Conservation (phyloP, 2,113 vertebrate species). For the Nicator chloris region DNA sequence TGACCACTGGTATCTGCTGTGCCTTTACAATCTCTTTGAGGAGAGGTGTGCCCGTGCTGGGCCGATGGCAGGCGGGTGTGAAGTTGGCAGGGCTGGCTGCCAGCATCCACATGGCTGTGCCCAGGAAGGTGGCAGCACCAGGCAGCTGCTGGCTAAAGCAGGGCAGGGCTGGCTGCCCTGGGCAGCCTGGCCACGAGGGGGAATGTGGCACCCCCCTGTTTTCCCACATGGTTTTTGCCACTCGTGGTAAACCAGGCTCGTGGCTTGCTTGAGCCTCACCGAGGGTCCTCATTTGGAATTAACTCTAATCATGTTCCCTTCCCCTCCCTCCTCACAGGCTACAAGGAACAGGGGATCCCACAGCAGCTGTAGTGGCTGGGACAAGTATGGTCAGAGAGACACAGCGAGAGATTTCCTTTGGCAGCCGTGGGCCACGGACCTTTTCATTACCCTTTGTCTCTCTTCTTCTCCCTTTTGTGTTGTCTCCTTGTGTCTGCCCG, state of each 20-base stretch:
- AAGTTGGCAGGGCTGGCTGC: neutral
- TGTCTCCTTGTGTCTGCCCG: neutral
- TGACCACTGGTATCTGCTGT: fast-evolving
- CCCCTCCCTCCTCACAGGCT: conserved; percentile 75
- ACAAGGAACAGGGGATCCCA: conserved; percentile 86
- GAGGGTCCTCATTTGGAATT: neutral
- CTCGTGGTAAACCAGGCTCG: neutral
- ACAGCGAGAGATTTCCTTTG: conserved; percentile 17
- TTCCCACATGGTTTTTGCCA: neutral
- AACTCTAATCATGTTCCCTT: conserved; percentile 29
- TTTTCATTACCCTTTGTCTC: conserved; percentile 59
- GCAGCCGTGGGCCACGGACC: conserved; percentile 35
- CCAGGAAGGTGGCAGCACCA: neutral
- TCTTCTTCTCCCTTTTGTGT: conserved; percentile 41
- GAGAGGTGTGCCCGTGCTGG: neutral
- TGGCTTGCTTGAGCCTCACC: neutral
- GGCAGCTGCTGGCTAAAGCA: neutral
- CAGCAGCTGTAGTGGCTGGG: conserved; percentile 84
- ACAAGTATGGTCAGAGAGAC: conserved; percentile 30
- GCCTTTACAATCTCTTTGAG: neutral
- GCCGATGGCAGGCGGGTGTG: neutral
- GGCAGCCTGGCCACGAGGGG: neutral
- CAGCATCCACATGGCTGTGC: fast-evolving
- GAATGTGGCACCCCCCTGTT: fast-evolving
- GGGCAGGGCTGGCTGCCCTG: neutral